Evolutionary conservation across 2,888 invertebrate genomes (phyloP).

Genomic region (Eristalis tenax): DNA sequence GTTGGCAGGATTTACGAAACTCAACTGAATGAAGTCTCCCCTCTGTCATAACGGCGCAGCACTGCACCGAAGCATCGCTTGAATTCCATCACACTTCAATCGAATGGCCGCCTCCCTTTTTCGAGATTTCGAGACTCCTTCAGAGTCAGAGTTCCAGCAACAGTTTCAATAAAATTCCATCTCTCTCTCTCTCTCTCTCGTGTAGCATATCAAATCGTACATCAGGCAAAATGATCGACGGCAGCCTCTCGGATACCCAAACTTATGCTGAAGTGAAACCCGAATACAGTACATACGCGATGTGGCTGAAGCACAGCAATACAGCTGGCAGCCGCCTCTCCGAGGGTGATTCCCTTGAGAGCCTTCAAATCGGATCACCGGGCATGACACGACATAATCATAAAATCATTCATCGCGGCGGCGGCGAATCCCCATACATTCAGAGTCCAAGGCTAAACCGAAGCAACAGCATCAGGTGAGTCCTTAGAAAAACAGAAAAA

Average conservation of each 20-base stretch:
- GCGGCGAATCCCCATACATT: constrained; percentile 81
- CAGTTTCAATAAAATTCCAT: not conserved
- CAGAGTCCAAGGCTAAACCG: constrained; percentile 88
- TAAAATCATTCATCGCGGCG: constrained; percentile 79
- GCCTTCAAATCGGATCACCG: constrained; percentile 87
- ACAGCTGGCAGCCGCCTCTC: constrained; percentile 90
- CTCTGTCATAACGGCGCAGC: too few relatives aligned
- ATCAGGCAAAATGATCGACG: constrained; percentile 85
- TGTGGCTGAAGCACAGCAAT: constrained; percentile 94
- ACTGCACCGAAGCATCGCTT: too few relatives aligned
- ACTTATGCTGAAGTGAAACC: constrained; percentile 88
- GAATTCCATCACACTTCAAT: too few relatives aligned
- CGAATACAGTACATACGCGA: constrained; percentile 91
- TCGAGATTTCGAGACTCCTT: too few relatives aligned
- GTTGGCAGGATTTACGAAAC: too few relatives aligned
- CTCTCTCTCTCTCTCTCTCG: not conserved
- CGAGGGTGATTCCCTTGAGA: constrained; percentile 95
- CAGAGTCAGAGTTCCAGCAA: not conserved
- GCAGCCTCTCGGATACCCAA: constrained; percentile 93
- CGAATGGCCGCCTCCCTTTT: too few relatives aligned
- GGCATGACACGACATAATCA: constrained; percentile 83
- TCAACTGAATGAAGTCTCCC: too few relatives aligned
- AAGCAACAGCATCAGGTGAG: constrained; percentile 96
- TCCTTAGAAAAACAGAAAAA: not conserved
- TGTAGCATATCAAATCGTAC: constrained; percentile 77